Conservation (phyloP, 2,113 vertebrate genomes). For the Prolemur simus region DNA sequence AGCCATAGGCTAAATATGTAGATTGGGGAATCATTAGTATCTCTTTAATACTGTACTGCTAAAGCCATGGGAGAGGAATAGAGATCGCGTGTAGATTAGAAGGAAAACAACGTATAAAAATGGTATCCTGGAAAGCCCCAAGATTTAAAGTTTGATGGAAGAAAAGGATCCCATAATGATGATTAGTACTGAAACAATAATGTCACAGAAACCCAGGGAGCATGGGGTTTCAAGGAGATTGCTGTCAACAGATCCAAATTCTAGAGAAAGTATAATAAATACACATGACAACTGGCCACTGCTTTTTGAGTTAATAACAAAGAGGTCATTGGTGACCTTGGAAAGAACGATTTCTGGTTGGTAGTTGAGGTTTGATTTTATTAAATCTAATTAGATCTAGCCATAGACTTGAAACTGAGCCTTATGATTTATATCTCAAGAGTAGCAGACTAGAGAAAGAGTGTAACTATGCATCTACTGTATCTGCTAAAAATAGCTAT, state of each 20-base stretch:
- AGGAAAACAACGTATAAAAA: not conserved
- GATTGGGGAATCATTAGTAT: not conserved
- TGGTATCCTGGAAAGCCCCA: not conserved
- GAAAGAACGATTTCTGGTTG: not conserved
- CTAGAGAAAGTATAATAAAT: not conserved
- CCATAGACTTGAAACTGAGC: not conserved
- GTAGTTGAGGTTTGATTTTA: not conserved
- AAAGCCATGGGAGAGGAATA: not conserved
- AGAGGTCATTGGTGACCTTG: not conserved
- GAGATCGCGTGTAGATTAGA: rapidly evolving
- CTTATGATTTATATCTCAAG: not conserved
- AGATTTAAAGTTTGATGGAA: not conserved
- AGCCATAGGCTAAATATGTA: not conserved
- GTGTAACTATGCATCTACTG: not conserved
- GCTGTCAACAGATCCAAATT: not conserved
- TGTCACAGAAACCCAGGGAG: not conserved
- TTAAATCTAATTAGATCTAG: not conserved
- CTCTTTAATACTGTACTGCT: not conserved
- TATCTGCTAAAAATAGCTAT: not conserved
- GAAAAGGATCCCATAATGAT: not conserved
- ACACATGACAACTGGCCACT: not conserved
- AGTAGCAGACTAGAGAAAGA: not conserved
- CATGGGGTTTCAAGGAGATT: not conserved
- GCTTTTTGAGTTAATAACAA: not conserved
- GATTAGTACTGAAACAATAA: not conserved